Evolutionary conservation across 2,888 invertebrate genomes (phyloP), one percentile per base, ranked within the genome.

Genomic region (Holacanthella duospinosa): DNA sequence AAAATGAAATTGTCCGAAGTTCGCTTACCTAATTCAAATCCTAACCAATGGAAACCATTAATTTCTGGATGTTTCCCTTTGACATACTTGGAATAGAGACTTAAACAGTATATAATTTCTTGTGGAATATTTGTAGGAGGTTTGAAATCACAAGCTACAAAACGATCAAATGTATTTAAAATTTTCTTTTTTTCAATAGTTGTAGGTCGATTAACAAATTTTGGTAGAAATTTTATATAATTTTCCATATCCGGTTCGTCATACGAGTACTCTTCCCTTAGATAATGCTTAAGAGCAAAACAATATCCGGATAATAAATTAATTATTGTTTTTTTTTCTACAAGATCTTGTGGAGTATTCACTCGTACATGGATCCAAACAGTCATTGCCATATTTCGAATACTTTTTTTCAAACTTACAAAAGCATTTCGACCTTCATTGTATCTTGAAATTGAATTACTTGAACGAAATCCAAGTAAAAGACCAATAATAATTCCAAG

Each of bases 401-500:
- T 6, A 19, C 25, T 16, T 55, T 55, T 16, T 6, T 12, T 55
- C 55, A 55, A 16, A 12, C 6, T 26, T 9, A 27, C 21, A 16
- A 21, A 55, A 9, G 21, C 6, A 4, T 9, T 27, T 24, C 55
- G 24, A 4, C 55, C 55, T 27, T 55, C 55, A 21, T 25, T 12
- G 26, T 55, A 55, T 25, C 55, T 55, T 12, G 26, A 2, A 16
- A 16, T 21, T 2, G 61, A 54, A n/a, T 21, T 25, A 27, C 26
- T 55, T 6, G 25, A 3, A 25, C 55, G 55, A 27, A 55, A 55
- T 2, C 25, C 55, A 55, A 55, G 55, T 9, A 55, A 27, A 4
- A 55, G 27, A 2, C 56, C 44, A 12, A n/a, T 44, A n/a, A 61
- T 55, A 0, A 44, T 21, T 2, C 61, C 61, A 26, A 61, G n/a